Base-by-base conservation (phyloP, 2,888 invertebrate species). In the Erebia palarica region DNA sequence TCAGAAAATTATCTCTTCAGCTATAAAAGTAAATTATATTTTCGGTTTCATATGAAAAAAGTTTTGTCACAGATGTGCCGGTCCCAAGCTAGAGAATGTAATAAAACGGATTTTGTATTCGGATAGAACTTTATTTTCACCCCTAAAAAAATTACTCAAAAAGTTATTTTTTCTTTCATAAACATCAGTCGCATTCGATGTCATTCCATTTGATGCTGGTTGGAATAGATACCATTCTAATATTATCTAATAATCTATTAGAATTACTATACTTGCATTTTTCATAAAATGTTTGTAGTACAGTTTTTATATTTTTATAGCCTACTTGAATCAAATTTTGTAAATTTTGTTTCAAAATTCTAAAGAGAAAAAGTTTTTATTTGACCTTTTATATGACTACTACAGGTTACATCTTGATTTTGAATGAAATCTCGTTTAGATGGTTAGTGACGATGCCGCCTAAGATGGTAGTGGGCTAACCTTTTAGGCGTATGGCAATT, bases 141-240 rank as follows among this genome's bases (percentile, higher is more conserved):
- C 82, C 81, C 81, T 76, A 79, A 83, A 84, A 58, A 66, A 83
- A 82, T 78, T 81, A 81, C 80, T 81, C 76, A 73, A 79, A 84
- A 84, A 84, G 80, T 86, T 81, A 83, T 85, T 86, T 88, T 87
- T 87, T 83, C 81, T 78, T 79, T 82, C 78, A 81, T 78, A 81
- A 82, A 82, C 82, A 80, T 78, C 78, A 78, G 77, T 74, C 75
- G 78, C 67, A 73, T 71, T 71, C 51, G 60, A 65, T 27, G 49
- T 14, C 69, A 71, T 27, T 82, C 74, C 10, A 57, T 69, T 73
- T 72, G 73, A 75, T 72, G 80, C 70, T 3, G 14, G 47, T 0
- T 11, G 58, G 36, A 75, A 82, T 82, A 11, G 67, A 74, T 66
- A 63, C 71, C 16, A 51, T 13, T 14, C 5, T 21, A 1, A 1